These are phyloP conservation scores for Lycorma delicatula DNA, from an alignment of 1,140 invertebrate species.

Conservation along the genomic window DNA sequence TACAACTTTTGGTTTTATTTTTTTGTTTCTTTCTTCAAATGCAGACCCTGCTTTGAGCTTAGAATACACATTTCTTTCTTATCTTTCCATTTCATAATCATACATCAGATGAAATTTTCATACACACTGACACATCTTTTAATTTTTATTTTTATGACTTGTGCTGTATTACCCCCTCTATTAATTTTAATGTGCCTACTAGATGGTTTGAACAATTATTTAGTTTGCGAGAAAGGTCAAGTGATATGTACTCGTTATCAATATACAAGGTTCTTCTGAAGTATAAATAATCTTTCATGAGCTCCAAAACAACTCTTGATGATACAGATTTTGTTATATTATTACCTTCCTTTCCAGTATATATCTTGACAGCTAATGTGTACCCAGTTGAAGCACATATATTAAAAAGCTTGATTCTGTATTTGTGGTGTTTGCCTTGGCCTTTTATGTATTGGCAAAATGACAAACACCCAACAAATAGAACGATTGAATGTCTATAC, in stretches of 20 bases:
- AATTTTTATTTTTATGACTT: neutral
- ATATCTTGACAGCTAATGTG: slow-evolving; percentile 24
- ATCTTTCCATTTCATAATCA: slow-evolving; percentile 1
- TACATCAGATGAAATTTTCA: neutral
- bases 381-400: slow-evolving; percentile 28
- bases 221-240: neutral
- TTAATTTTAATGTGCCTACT: neutral
- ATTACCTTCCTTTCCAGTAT: slow-evolving; percentile 21
- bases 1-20: neutral
- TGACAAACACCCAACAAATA: slow-evolving; percentile 31
- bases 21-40: neutral
- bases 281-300: neutral
- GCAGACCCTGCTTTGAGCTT: neutral
- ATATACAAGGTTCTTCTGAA: neutral
- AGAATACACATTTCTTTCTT: neutral
- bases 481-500: slow-evolving; percentile 34
- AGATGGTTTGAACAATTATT: neutral
- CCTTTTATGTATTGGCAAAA: slow-evolving; percentile 35
- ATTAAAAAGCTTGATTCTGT: slow-evolving; percentile 27
- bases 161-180: neutral
- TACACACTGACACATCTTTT: neutral
- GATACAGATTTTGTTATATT: neutral
- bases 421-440: slow-evolving; percentile 31
- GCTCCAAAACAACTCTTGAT: neutral
- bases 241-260: neutral